These are phyloP conservation scores for Timema cristinae DNA, from an alignment of 2,888 invertebrate genomes.

Conservation along the genomic window DNA sequence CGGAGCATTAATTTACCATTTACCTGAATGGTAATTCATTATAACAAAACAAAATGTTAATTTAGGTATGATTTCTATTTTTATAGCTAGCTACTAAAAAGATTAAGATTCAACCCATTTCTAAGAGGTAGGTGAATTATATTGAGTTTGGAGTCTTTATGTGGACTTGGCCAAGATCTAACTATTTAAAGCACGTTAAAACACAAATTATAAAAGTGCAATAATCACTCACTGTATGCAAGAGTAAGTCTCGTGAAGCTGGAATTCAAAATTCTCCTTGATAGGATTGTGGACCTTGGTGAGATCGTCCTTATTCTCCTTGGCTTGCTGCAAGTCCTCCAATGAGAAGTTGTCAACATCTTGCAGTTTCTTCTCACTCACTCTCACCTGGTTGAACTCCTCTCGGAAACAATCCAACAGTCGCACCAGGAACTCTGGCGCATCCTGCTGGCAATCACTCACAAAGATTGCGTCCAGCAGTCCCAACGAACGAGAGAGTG, in stretches of 20 bases:
- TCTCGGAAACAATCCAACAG: slow-evolving; percentile 40
- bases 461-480: slow-evolving; percentile 39
- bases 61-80: neutral
- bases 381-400: slow-evolving; percentile 34
- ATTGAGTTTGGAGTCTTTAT: too few species aligned
- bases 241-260: slow-evolving; percentile 16
- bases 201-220: too few species aligned
- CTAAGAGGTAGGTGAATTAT: too few species aligned
- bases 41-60: too few species aligned
- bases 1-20: too few species aligned
- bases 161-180: too few species aligned
- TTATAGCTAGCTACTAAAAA: neutral
- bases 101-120: too few species aligned
- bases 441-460: slow-evolving; percentile 41
- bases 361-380: neutral
- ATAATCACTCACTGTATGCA: slow-evolving; percentile 16
- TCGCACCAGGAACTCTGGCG: slow-evolving; percentile 41
- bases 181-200: too few species aligned
- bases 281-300: slow-evolving; percentile 11
- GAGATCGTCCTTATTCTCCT: neutral
- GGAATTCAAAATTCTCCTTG: slow-evolving; percentile 21
- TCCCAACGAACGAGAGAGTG: slow-evolving; percentile 28
- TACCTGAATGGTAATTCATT: too few species aligned
- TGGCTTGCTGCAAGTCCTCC: slow-evolving; percentile 9
- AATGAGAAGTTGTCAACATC: slow-evolving; percentile 4